Evolutionary conservation across 2,797 vertebrate genomes (phyloP).

Genomic region (Calcarius lapponicus): DNA sequence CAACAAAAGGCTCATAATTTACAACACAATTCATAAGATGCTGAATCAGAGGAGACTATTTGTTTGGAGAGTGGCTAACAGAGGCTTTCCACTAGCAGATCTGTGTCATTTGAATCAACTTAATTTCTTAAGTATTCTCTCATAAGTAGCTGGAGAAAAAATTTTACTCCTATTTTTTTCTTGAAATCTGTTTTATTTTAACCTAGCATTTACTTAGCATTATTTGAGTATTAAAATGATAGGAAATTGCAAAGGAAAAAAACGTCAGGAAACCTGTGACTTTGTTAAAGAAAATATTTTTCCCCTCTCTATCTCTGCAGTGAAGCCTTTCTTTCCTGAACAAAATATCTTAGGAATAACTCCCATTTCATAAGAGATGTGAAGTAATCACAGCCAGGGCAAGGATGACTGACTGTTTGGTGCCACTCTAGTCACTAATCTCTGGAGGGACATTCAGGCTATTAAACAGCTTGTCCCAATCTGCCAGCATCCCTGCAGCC

Average conservation of each 20-base stretch:
- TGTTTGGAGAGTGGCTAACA: not conserved
- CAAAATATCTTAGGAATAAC: not conserved
- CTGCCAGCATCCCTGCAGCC: not conserved
- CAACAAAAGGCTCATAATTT: not conserved
- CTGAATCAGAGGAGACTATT: not conserved
- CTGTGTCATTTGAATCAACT: not conserved
- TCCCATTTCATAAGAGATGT: not conserved
- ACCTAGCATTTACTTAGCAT: not conserved
- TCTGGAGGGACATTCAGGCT: not conserved
- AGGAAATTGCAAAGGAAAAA: not conserved
- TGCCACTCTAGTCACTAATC: not conserved
- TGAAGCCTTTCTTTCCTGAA: not conserved
- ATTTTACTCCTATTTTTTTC: not conserved
- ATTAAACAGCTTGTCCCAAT: not conserved
- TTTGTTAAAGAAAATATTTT: not conserved
- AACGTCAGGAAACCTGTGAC: not conserved
- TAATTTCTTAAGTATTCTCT: not conserved
- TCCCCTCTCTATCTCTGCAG: not conserved
- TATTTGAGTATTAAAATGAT: not conserved
- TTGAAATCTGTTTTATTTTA: not conserved
- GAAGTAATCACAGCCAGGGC: not conserved
- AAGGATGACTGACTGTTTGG: not conserved
- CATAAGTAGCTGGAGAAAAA: not conserved
- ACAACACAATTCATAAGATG: not conserved
- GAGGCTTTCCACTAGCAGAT: not conserved